These are phyloP conservation scores for Ormyrus rosae DNA, from an alignment of 2,888 invertebrate genomes.

Conservation along the genomic window DNA sequence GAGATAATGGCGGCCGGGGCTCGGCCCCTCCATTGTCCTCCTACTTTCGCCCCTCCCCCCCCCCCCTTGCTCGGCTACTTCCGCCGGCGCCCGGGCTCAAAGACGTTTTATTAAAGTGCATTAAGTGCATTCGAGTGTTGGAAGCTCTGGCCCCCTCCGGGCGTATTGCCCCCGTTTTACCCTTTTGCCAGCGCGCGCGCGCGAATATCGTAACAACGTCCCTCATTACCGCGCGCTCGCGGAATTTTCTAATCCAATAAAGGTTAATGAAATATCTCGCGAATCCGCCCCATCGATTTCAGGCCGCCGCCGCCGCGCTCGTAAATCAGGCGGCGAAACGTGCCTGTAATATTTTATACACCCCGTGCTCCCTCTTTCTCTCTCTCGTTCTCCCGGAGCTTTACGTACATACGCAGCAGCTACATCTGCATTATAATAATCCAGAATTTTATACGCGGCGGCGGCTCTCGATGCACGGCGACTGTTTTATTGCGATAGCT, in stretches of 20 bases:
- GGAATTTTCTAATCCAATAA: conserved; percentile 46
- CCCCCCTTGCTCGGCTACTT: background rate
- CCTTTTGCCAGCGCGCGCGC: background rate
- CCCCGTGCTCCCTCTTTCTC: background rate
- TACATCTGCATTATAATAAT: conserved; percentile 15
- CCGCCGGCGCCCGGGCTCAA: conserved; percentile 29
- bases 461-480: background rate
- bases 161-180: conserved; percentile 42
- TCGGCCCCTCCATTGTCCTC: background rate
- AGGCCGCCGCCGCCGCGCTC: background rate
- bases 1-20: conserved; percentile 44
- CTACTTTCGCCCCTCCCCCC: background rate
- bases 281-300: conserved; percentile 2
- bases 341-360: conserved; percentile 11
- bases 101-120: conserved; percentile 56
- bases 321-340: conserved; percentile 25
- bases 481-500: conserved; percentile 43
- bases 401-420: background rate
- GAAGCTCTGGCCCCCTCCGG: background rate
- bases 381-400: background rate
- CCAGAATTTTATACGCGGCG: conserved; percentile 8
- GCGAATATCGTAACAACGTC: background rate
- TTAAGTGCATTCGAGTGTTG: conserved; percentile 52
- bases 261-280: conserved; percentile 28
- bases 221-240: conserved; percentile 15